These are phyloP conservation scores for Mylabris sibirica DNA, from an alignment of 2,888 invertebrate species.

Conservation along the genomic window DNA sequence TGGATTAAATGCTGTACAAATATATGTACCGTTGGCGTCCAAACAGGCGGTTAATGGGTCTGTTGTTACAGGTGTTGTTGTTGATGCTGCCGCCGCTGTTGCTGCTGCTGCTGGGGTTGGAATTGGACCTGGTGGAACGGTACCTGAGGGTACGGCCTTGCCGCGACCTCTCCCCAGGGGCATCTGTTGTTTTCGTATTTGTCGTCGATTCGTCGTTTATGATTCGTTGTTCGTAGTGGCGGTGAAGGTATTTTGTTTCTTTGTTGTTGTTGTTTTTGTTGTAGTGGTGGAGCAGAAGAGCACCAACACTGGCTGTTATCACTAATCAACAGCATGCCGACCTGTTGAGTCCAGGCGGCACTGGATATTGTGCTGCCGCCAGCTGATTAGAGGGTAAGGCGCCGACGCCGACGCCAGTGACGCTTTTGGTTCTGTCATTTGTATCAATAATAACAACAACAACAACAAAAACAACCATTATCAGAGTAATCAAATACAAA, in stretches of 20 bases:
- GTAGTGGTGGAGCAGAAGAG: slow-evolving; percentile 1
- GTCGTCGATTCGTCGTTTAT: neutral
- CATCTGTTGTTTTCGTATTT: slow-evolving; percentile 54
- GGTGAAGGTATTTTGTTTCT: neutral
- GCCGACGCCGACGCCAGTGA: slow-evolving; percentile 43
- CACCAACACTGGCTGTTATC: slow-evolving; percentile 48
- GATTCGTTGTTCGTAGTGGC: neutral
- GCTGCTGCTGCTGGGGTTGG: slow-evolving; percentile 14
- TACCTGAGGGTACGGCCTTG: slow-evolving; percentile 42
- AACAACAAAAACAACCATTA: neutral
- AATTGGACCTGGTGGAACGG: slow-evolving; percentile 29
- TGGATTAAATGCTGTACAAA: slow-evolving; percentile 70
- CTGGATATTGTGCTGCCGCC: slow-evolving; percentile 34
- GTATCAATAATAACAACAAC: too few species aligned
- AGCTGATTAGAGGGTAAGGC: slow-evolving; percentile 53
- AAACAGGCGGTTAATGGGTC: slow-evolving; percentile 62
- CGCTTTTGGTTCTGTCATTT: neutral
- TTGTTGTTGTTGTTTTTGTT: neutral
- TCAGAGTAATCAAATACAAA: too few species aligned
- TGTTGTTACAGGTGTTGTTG: slow-evolving; percentile 22
- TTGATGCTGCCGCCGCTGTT: too few species aligned
- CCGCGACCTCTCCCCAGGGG: slow-evolving; percentile 58
- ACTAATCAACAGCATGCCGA: slow-evolving; percentile 60
- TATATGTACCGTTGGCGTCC: slow-evolving; percentile 67
- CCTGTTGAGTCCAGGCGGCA: slow-evolving; percentile 61